A percentile compares a stretch with the other conserved stretches of the same genome.
Evolutionary conservation across 1,140 invertebrate genomes (phyloP).

Genomic region (Metaphire vulgaris): DNA sequence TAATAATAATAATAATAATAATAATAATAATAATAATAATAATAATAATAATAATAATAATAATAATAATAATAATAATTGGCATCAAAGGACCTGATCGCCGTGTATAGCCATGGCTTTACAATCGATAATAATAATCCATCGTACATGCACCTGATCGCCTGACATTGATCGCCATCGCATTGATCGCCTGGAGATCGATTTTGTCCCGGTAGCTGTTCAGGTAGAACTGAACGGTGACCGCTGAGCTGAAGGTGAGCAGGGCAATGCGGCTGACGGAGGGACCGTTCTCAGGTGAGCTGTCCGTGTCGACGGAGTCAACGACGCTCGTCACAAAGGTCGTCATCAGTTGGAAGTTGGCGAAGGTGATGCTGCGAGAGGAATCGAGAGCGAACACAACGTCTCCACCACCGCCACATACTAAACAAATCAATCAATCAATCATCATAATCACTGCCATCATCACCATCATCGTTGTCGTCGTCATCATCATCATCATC

Average conservation of each 20-base stretch:
- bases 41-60: no score
- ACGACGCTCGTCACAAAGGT: neutral
- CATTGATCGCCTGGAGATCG: constrained; percentile 10
- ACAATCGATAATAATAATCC: no score
- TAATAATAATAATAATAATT: no score
- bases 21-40: no score
- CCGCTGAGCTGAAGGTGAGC: neutral
- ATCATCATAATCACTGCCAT: no score
- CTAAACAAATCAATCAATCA: neutral
- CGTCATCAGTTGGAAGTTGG: neutral
- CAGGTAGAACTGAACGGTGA: neutral
- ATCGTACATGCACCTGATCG: no score
- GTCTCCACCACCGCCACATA: neutral
- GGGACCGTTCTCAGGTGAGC: neutral
- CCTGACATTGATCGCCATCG: no score
- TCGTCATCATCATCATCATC: no score
- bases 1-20: no score
- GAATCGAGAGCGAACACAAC: neutral
- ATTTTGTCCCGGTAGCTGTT: neutral
- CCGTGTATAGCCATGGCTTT: no score
- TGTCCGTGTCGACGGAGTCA: neutral
- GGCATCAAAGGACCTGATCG: no score
- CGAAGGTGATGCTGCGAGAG: neutral
- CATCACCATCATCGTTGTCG: no score
- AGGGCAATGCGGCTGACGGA: neutral